Evolutionary conservation across 1,140 invertebrate genomes (phyloP).

Genomic region (Ganaspis sp.): DNA sequence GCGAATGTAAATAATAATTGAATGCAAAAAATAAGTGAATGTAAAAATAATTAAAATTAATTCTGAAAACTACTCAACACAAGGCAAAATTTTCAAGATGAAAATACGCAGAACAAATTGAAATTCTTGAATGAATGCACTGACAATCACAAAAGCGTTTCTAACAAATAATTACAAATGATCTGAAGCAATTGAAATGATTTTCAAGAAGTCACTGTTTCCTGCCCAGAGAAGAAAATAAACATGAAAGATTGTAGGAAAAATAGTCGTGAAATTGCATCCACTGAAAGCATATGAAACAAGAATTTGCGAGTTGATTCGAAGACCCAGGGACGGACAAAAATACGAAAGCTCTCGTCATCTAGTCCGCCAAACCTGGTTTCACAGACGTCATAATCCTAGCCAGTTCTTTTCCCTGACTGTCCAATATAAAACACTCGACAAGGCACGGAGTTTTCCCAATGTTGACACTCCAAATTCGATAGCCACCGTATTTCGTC

Average conservation of each 20-base stretch:
- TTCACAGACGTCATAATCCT: slow-evolving; percentile 62
- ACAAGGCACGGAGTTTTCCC: slow-evolving; percentile 57
- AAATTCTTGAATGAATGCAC: too few species aligned
- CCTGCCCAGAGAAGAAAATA: neutral
- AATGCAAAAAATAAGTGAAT: too few species aligned
- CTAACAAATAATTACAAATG: neutral
- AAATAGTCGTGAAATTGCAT: too few species aligned
- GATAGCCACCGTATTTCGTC: slow-evolving; percentile 50
- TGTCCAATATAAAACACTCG: slow-evolving; percentile 62
- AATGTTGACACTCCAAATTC: slow-evolving; percentile 57
- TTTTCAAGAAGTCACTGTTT: neutral
- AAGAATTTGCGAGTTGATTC: neutral
- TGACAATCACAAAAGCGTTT: neutral
- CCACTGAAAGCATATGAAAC: too few species aligned
- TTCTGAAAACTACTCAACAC: too few species aligned
- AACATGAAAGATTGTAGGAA: neutral
- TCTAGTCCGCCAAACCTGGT: slow-evolving; percentile 68
- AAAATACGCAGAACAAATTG: too few species aligned
- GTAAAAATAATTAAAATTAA: too few species aligned
- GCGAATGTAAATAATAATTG: too few species aligned
- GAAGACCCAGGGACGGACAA: slow-evolving; percentile 57
- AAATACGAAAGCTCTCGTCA: slow-evolving; percentile 51
- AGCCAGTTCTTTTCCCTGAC: slow-evolving; percentile 56
- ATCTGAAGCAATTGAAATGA: neutral
- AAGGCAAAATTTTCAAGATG: too few species aligned